phyloP scores from a whole-genome alignment of 2,113 vertebrate species.

The Camelus dromedarius region DNA sequence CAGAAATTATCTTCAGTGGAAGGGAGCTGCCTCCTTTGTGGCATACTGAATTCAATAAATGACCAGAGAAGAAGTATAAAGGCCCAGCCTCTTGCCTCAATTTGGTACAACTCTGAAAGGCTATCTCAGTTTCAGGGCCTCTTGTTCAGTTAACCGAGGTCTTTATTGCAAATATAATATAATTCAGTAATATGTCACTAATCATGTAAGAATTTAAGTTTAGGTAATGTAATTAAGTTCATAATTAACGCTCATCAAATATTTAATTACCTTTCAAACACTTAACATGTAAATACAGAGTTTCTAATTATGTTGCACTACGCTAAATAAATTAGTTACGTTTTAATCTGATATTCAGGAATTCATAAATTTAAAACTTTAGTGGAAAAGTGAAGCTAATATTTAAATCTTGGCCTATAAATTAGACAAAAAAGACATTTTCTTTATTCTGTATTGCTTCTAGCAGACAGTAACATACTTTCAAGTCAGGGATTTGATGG shows the following conservation, averaged over 20 bases:
- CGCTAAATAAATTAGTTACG: slow-evolving; percentile 9
- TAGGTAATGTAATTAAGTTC: slow-evolving; percentile 16
- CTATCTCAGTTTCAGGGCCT: background rate
- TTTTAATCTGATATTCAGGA: slow-evolving; percentile 22
- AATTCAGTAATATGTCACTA: background rate
- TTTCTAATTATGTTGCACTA: slow-evolving; percentile 32
- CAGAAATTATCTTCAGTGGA: background rate
- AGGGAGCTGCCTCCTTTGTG: background rate
- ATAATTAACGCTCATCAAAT: slow-evolving; percentile 34
- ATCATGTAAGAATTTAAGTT: background rate
- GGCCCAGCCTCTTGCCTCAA: background rate
- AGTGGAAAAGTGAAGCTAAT: slow-evolving; percentile 42
- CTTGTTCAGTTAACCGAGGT: background rate
- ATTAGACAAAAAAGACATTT: slow-evolving; percentile 40
- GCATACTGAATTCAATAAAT: background rate
- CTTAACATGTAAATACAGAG: slow-evolving; percentile 14
- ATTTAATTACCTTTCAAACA: slow-evolving; percentile 38
- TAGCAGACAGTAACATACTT: slow-evolving; percentile 16
- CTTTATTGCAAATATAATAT: background rate
- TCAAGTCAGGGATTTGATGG: slow-evolving; percentile 12
- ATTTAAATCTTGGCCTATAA: background rate
- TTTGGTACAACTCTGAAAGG: background rate
- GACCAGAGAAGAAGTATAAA: background rate
- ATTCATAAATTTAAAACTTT: slow-evolving; percentile 57
- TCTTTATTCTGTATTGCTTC: background rate